Evolutionary conservation across 2,113 vertebrate species (phyloP).

Genomic region (Apeltes quadracus): DNA sequence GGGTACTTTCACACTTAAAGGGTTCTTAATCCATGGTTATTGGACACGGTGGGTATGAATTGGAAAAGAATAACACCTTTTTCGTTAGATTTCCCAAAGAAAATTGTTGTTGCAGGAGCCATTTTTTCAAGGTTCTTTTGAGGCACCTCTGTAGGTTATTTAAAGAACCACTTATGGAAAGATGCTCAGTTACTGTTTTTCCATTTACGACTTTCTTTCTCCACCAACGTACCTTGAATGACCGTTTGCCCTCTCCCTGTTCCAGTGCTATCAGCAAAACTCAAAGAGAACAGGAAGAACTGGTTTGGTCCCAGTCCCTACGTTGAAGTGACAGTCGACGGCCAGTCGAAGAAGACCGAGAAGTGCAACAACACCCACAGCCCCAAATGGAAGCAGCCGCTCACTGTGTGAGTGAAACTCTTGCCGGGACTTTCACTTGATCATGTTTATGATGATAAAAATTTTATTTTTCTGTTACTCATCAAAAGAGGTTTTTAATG

Average conservation of each 20-base stretch:
- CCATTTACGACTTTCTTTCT: conserved; percentile 6
- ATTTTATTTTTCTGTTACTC: not conserved
- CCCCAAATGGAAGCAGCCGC: conserved; percentile 97
- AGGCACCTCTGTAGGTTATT: too few relatives aligned
- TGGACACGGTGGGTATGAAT: too few relatives aligned
- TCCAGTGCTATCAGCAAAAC: conserved; percentile 95
- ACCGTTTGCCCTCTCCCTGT: conserved; percentile 17
- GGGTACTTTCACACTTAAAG: not conserved
- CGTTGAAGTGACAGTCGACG: conserved; percentile 95
- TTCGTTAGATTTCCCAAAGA: too few relatives aligned
- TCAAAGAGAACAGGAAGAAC: conserved; percentile 97
- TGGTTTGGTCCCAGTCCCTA: conserved; percentile 99
- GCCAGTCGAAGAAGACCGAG: conserved; percentile 98
- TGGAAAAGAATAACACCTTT: too few relatives aligned
- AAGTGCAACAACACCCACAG: conserved; percentile 97
- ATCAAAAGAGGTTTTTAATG: not conserved
- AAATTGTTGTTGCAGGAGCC: too few relatives aligned
- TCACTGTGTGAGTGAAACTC: conserved; percentile 91
- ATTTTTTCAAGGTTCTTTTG: too few relatives aligned
- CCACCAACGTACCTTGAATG: not conserved
- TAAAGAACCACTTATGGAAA: too few relatives aligned
- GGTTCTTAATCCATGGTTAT: too few relatives aligned
- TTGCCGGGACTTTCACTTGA: not conserved
- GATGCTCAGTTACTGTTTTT: conserved; percentile 8
- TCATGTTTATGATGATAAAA: conserved; percentile 1